Evolutionary conservation across 1,140 invertebrate species (phyloP).

Genomic region (Papilio dardanus): DNA sequence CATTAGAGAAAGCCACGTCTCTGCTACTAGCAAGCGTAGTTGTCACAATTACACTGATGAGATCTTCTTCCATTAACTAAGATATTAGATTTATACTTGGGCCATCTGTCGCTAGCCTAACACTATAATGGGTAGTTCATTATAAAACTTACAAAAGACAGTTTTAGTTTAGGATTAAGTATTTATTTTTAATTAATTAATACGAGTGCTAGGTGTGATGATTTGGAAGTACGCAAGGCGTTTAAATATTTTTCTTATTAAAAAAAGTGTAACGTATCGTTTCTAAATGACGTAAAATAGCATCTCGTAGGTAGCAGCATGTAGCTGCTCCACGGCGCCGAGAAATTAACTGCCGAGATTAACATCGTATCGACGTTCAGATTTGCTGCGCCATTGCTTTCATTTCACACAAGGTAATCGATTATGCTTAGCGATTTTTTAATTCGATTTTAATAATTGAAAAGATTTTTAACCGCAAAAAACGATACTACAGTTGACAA

Average conservation of each 20-base stretch:
- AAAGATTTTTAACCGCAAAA: background rate
- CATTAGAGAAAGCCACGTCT: background rate
- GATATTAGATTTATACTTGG: background rate
- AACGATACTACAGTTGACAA: background rate
- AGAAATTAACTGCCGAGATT: conserved; percentile 18
- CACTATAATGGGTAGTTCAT: background rate
- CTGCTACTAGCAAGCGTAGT: background rate
- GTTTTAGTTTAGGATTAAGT: background rate
- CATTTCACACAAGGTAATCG: background rate
- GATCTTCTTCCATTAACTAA: background rate
- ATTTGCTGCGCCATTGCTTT: background rate
- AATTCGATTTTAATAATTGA: background rate
- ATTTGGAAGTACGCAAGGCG: too few relatives aligned
- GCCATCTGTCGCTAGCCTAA: conserved; percentile 1
- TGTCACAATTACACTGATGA: background rate
- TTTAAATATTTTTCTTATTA: background rate
- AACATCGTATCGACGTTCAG: background rate
- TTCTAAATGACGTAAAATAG: conserved; percentile 9
- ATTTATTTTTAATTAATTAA: too few relatives aligned
- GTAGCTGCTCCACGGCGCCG: background rate
- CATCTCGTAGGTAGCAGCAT: background rate
- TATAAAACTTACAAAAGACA: background rate
- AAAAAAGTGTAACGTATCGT: background rate
- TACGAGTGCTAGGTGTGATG: too few relatives aligned
- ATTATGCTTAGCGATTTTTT: background rate